Percentiles rank a stretch among this genome's conserved stretches.
These are phyloP conservation scores for Ametastegia equiseti DNA, from an alignment of 2,888 invertebrate species.

Conservation along the genomic window DNA sequence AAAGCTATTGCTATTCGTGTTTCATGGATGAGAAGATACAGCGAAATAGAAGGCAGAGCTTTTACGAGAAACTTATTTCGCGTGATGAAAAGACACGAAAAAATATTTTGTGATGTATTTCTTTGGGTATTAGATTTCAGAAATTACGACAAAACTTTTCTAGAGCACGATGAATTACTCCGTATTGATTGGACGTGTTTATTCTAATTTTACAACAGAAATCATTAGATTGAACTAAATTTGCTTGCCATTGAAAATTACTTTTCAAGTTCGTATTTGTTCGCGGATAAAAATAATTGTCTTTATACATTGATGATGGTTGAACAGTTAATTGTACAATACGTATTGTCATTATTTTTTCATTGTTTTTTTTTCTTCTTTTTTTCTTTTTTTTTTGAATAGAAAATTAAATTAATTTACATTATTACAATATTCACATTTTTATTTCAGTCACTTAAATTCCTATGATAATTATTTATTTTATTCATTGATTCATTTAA, in stretches of 20 bases:
- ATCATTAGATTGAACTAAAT: neutral
- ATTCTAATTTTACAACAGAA: slow-evolving; percentile 23
- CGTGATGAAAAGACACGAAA: too few relatives aligned
- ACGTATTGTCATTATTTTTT: slow-evolving; percentile 52
- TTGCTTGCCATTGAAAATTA: neutral
- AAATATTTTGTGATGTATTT: neutral
- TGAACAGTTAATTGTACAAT: slow-evolving; percentile 35
- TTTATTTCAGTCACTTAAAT: slow-evolving; percentile 54
- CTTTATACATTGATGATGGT: slow-evolving; percentile 5
- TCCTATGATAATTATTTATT: slow-evolving; percentile 51
- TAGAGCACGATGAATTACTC: neutral
- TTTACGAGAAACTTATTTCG: neutral
- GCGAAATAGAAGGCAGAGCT: neutral
- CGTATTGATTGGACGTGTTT: neutral
- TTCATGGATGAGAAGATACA: neutral
- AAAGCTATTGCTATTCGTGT: neutral
- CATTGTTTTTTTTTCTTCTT: neutral
- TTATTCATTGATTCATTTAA: slow-evolving; percentile 51
- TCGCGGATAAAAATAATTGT: neutral
- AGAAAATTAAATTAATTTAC: slow-evolving; percentile 59
- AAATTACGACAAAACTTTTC: neutral
- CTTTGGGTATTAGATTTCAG: neutral
- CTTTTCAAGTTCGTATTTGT: neutral
- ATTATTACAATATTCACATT: slow-evolving; percentile 59
- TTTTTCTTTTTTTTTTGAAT: slow-evolving; percentile 53